phyloP scores from a whole-genome alignment of 2,888 invertebrate species.

The Melipona bicolor region DNA sequence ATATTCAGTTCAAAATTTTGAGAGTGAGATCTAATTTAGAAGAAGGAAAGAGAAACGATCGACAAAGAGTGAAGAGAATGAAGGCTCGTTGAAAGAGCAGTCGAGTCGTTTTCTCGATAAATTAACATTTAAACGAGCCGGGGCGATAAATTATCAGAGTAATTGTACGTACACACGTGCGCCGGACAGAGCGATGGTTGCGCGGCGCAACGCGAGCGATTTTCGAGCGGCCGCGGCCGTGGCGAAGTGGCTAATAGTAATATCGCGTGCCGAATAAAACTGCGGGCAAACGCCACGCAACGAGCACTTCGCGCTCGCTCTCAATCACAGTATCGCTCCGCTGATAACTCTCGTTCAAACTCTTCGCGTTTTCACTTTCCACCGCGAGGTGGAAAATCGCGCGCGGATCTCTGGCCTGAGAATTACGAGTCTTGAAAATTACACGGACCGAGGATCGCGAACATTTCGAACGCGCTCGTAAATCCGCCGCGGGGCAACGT shows the following conservation, averaged over 20 bases:
- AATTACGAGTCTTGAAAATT: too few relatives aligned
- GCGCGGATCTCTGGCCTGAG: too few relatives aligned
- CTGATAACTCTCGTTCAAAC: background rate
- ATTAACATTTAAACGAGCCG: background rate
- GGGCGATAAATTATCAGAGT: background rate
- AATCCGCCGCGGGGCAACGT: too few relatives aligned
- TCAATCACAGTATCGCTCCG: background rate
- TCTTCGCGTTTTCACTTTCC: background rate
- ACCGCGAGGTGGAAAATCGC: too few relatives aligned
- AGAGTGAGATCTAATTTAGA: background rate
- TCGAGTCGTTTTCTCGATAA: background rate
- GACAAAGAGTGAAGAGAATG: too few relatives aligned
- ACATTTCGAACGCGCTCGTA: too few relatives aligned
- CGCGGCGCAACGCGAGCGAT: background rate
- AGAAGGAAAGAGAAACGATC: background rate
- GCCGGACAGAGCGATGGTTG: background rate
- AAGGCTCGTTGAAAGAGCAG: background rate
- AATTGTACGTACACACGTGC: background rate
- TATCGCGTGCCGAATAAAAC: conserved; percentile 7
- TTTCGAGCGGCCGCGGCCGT: too few relatives aligned
- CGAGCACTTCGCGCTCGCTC: background rate
- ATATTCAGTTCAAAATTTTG: too few relatives aligned
- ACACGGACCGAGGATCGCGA: background rate
- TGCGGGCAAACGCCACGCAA: background rate
- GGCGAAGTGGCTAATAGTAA: background rate